Percentiles rank a stretch among this genome's conserved stretches.
Evolutionary conservation across 1,140 invertebrate species (phyloP).

Genomic region (Camponotus floridanus): DNA sequence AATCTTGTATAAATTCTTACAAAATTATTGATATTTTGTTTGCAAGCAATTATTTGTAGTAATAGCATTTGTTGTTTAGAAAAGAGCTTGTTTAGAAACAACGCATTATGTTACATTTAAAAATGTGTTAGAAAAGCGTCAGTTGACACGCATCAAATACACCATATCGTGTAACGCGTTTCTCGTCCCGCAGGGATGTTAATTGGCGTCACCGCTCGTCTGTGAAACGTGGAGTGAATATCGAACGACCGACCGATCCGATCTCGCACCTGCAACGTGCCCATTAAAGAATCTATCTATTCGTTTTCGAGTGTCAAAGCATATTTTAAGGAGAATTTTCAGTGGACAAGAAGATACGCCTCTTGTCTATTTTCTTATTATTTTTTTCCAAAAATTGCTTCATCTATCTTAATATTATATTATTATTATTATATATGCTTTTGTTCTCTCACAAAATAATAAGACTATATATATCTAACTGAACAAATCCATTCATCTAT

Average conservation of each 20-base stretch:
- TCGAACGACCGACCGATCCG: constrained; percentile 24
- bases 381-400: background rate
- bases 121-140: background rate
- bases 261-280: constrained; percentile 30
- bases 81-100: background rate
- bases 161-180: constrained; percentile 24
- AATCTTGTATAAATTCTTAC: background rate
- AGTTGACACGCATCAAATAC: constrained; percentile 15
- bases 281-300: constrained; percentile 15
- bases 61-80: background rate
- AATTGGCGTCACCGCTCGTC: constrained; percentile 28
- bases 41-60: background rate
- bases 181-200: constrained; percentile 23
- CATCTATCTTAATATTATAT: background rate
- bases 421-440: background rate
- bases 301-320: background rate
- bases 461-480: background rate
- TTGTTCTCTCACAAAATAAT: no score
- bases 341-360: background rate
- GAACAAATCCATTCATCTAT: background rate
- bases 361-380: background rate
- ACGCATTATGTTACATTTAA: background rate
- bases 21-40: background rate
- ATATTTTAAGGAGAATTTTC: background rate
- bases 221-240: constrained; percentile 44